Base-by-base conservation (phyloP, 2,888 invertebrate species). In the Cheilosia scutellata region DNA sequence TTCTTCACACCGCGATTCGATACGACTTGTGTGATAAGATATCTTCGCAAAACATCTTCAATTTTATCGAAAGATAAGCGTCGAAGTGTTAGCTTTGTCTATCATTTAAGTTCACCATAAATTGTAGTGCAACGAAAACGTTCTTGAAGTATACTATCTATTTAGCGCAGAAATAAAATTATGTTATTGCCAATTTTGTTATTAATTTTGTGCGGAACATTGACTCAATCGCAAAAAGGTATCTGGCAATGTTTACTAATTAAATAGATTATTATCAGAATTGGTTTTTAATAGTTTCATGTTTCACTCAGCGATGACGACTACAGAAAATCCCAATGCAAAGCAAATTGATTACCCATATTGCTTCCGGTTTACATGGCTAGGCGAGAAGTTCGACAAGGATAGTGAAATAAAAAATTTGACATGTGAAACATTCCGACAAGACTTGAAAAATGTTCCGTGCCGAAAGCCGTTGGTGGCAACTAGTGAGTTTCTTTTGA, bases 351-450 rank as follows among this genome's bases (percentile, higher is more conserved):
- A 87, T 16, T 88, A 89, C 65, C 91, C 93, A 0, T 93, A 93
- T 89, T 96, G 96, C 89, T 95, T 94, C 91, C 94, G 94, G 87
- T 95, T 95, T 89, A 95, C 95, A 0, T 96, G 96, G 96, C 91
- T 95, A 2, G 95, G 95, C 0, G 95, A 95, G 0, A 93, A 93
- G 83, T 95, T 90, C 88, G 93, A 94, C 89, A 95, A 95, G 88
- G 91, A 93, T 29, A 94, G 94, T 87, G 89, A 92, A 16, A 94
- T 94, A 71, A 90, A 90, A 2, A 94, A 94, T 87, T 93, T 94
- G 1, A 94, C 94, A 13, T 95, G 95, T 88, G 92, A 93, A 20
- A 93, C 94, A 29, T 92, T 94, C 47, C 94, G 94, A 3, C 92
- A 92, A 2, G 93, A 94, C 25, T 89, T 93, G 7, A 91, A 91